A percentile compares a stretch with the other conserved stretches of the same genome.
Conservation (phyloP, 2,797 vertebrate genomes). For the Sebastes trivittatus region DNA sequence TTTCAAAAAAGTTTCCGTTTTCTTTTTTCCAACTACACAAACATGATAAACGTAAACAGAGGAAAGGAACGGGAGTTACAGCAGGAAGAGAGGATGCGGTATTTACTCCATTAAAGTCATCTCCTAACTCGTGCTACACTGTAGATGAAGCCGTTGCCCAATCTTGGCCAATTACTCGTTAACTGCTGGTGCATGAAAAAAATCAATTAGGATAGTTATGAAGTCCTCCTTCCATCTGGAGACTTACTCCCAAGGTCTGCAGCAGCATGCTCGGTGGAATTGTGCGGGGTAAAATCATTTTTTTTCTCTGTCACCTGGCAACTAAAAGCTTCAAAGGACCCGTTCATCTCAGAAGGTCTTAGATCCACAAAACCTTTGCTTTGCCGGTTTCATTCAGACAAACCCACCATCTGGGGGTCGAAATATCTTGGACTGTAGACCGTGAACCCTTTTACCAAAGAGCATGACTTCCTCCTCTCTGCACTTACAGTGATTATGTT, state of each 20-base stretch:
- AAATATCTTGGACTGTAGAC: conserved; percentile 7
- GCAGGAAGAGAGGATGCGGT: not conserved
- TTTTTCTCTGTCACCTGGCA: conserved; percentile 61
- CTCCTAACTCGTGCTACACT: not conserved
- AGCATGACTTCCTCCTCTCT: conserved; percentile 30
- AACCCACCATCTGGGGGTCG: conserved; percentile 21
- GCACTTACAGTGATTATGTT: conserved; percentile 28
- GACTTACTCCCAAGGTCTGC: conserved; percentile 15
- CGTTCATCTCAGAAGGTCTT: conserved; percentile 30
- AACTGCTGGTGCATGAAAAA: conserved; percentile 26
- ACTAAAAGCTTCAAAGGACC: conserved; percentile 64
- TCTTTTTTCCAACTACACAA: conserved; percentile 16
- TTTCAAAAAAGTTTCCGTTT: conserved; percentile 39
- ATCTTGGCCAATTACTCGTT: conserved; percentile 11
- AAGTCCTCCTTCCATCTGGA: conserved; percentile 28
- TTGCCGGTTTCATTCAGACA: conserved; percentile 15
- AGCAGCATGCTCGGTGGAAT: not conserved
- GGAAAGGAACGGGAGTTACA: not conserved
- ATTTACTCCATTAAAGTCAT: not conserved
- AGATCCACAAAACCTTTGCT: conserved; percentile 2
- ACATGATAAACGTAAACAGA: conserved; percentile 24
- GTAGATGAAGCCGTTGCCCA: conserved; percentile 19
- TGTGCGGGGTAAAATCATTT: not conserved
- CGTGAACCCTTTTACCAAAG: conserved; percentile 53
- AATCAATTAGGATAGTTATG: conserved; percentile 46